Percentiles rank a stretch among this genome's conserved stretches.
Evolutionary conservation across 2,888 invertebrate species (phyloP).

Genomic region (Nasonovia ribisnigri): DNA sequence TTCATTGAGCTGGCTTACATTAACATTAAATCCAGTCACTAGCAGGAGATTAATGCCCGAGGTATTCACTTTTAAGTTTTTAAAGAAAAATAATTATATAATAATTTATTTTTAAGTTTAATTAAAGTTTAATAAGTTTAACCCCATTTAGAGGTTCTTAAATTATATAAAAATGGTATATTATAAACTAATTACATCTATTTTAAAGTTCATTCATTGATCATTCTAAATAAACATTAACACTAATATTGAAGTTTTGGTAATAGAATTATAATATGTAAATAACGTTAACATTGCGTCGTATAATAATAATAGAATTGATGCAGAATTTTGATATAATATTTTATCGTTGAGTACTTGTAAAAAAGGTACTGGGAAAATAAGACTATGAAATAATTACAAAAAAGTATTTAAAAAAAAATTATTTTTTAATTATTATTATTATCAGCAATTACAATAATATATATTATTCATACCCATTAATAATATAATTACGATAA

Average conservation of each 20-base stretch:
- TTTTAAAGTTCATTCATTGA: neutral
- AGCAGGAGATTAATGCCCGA: constrained; percentile 47
- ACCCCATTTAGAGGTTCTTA: neutral
- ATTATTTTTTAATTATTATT: neutral
- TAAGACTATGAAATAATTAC: neutral
- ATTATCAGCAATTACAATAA: neutral
- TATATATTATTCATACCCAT: neutral
- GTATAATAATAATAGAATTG: neutral
- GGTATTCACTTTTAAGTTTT: constrained; percentile 21
- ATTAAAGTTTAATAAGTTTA: neutral
- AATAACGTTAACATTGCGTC: neutral
- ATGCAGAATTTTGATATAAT: neutral
- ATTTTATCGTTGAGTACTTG: neutral
- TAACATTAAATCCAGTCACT: constrained; percentile 39
- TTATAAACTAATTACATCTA: neutral
- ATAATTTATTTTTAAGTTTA: neutral
- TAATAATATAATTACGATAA: neutral
- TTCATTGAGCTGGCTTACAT: constrained; percentile 32
- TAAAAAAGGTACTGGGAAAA: neutral
- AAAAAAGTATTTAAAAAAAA: neutral
- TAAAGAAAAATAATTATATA: neutral
- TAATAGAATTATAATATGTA: neutral
- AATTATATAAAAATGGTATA: neutral
- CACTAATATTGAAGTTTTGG: neutral
- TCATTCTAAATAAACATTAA: neutral